Conservation (phyloP, 2,113 vertebrate species). For the Plestiodon gilberti region DNA sequence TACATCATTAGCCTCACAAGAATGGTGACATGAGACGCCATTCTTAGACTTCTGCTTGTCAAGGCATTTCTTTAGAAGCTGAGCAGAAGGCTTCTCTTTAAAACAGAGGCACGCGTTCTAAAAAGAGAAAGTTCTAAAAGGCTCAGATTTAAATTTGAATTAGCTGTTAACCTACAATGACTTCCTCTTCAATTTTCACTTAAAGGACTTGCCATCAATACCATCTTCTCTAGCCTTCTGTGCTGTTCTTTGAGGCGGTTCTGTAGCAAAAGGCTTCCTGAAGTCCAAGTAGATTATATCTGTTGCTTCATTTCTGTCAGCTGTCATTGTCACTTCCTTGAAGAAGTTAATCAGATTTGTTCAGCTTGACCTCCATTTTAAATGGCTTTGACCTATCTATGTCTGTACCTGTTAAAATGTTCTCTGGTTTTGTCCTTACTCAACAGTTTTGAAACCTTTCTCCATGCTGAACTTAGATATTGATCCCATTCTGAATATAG, state of each 20-base stretch:
- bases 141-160: slow-evolving; percentile 44
- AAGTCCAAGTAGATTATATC: slow-evolving; percentile 45
- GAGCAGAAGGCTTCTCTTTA: not conserved
- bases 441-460: not conserved
- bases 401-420: not conserved
- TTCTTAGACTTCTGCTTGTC: not conserved
- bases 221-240: slow-evolving; percentile 18
- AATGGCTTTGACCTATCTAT: slow-evolving; percentile 38
- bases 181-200: slow-evolving; percentile 1
- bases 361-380: slow-evolving; percentile 58
- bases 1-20: no score
- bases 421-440: not conserved
- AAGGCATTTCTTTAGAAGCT: not conserved
- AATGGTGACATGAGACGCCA: no score
- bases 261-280: slow-evolving; percentile 29
- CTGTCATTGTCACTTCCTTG: slow-evolving; percentile 46
- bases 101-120: not conserved
- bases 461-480: not conserved
- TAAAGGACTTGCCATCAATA: slow-evolving; percentile 24
- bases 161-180: slow-evolving; percentile 41
- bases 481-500: slow-evolving; percentile 24
- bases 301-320: slow-evolving; percentile 32
- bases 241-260: not conserved
- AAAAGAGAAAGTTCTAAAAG: slow-evolving; percentile 46
- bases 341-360: slow-evolving; percentile 59